Evolutionary conservation across 1,140 invertebrate species (phyloP), one percentile per base, ranked within the genome.

Genomic region (Phortica variegata): DNA sequence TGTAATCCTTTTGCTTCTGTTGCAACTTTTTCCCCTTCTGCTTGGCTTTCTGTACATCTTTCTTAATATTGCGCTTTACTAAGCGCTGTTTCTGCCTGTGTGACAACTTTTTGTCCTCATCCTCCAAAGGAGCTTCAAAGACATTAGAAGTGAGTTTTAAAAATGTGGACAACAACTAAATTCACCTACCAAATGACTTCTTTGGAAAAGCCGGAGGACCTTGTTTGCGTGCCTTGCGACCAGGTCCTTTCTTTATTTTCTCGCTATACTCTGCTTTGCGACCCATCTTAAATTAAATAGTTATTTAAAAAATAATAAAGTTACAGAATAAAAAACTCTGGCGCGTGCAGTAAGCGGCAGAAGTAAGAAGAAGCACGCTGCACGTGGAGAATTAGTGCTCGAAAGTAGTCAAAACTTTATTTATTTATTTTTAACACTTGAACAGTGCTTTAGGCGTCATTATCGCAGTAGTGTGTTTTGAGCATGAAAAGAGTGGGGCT

Each of bases 151-250:
- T 39, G 44, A 40, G 43, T 39, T 12, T 10, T 58, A 12, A 12
- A 33, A 6, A 7, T 5, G 6, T 15, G 8, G 8, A 13, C 2
- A 7, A n/a, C 15, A 12, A 4, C 1, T 15, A 3, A 32, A 46
- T 32, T 26, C 16, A 43, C 63, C 75, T 77, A 83, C 83, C 69
- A 18, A 71, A 71, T 0, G 65, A 49, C 37, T 59, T 56, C 39
- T 73, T 74, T 2, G 83, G 82, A 69, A 92, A 87, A 37, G 78
- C 78, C 7, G 91, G 91, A 55, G 88, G 83, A 43, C 84, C 82
- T 65, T 94, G 92, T 74, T 94, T 94, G 54, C 84, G 87, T 0
- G 89, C 80, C 79, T 94, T 95, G 50, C 84, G 82, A 1, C 90
- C 92, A 20, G 86, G 89, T 6, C 91, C 91, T 75, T 84, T 88